Evolutionary conservation across 1,140 invertebrate species (phyloP), one percentile per base, ranked within the genome.

Genomic region (Cotesia glomerata): DNA sequence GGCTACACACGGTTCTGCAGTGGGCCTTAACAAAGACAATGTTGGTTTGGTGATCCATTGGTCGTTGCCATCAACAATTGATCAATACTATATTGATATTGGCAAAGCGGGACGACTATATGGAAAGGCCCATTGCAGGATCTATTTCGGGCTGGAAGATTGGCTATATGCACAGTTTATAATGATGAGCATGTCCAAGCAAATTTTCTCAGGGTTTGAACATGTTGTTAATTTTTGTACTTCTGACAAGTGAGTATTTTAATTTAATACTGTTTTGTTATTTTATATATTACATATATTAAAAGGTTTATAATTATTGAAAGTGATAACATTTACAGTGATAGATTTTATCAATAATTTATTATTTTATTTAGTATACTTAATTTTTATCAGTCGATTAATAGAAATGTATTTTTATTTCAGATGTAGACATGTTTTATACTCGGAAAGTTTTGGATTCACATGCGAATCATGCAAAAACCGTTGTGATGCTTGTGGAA

Each of bases 31-130:
- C 11, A 49, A 49, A 13, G 3, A 5, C 7, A 5, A 9, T 45
- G 36, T 64, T 26, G 45, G 5, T 9, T 64, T 13, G 16, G 14
- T 64, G 8, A 64, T 64, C 9, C 62, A 64, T 16, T 64, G 62
- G 62, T 64, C 62, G 14, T 9, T 45, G 35, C 62, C 62, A 7
- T 49, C 18, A 16, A 49, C 13, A 4, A 64, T 64, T 3, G 14
- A 18, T 18, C 36, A 64, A 18, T 64, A 64, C 49, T 64, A 64
- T 49, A 13, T 14, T 14, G 36, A 64, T 16, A 49, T 64, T 64
- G 39, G 62, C 1, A 45, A 16, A 49, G 36, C n/a, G 7, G 35
- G 35, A 9, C 14, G 14, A n/a, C 18, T 45, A 49, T 3, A 11
- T 64, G 36, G 5, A 14, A 49, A 5, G 49, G 36, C 36, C 0